These are phyloP conservation scores for Eulemur albifrons DNA, from an alignment of 2,797 vertebrate genomes.

Conservation along the genomic window DNA sequence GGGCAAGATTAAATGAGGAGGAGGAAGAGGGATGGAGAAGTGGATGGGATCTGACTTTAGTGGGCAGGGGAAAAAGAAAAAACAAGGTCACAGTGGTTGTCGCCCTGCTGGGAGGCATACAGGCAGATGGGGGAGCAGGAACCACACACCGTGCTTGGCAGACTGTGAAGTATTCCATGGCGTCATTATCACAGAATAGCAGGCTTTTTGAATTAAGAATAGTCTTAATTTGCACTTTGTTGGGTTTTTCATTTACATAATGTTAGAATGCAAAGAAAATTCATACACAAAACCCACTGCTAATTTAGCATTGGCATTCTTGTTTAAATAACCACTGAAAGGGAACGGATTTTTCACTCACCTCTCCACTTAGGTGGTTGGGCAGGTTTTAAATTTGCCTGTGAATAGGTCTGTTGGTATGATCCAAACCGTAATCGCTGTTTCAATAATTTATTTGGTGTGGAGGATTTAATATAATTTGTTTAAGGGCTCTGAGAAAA, in stretches of 20 bases:
- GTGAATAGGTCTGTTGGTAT: neutral
- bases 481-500: slow-evolving; percentile 53
- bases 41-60: neutral
- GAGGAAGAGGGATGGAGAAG: neutral
- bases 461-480: slow-evolving; percentile 43
- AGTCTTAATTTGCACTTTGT: slow-evolving; percentile 72
- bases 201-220: slow-evolving; percentile 71
- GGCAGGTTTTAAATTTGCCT: slow-evolving; percentile 9
- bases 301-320: slow-evolving; percentile 57
- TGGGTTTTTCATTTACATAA: slow-evolving; percentile 73
- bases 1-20: neutral
- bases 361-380: neutral
- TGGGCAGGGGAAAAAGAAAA: neutral
- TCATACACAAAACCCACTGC: slow-evolving; percentile 63
- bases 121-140: neutral
- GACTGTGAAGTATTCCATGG: slow-evolving; percentile 41
- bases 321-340: slow-evolving; percentile 43
- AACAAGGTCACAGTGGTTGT: slow-evolving; percentile 13
- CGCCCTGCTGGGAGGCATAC: neutral
- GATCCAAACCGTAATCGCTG: neutral
- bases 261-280: slow-evolving; percentile 73
- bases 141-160: slow-evolving; percentile 25
- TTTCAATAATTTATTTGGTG: slow-evolving; percentile 61
- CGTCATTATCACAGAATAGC: slow-evolving; percentile 67
- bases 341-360: neutral